These are phyloP conservation scores for Acipenser ruthenus DNA, from an alignment of 2,797 vertebrate genomes.

Conservation along the genomic window DNA sequence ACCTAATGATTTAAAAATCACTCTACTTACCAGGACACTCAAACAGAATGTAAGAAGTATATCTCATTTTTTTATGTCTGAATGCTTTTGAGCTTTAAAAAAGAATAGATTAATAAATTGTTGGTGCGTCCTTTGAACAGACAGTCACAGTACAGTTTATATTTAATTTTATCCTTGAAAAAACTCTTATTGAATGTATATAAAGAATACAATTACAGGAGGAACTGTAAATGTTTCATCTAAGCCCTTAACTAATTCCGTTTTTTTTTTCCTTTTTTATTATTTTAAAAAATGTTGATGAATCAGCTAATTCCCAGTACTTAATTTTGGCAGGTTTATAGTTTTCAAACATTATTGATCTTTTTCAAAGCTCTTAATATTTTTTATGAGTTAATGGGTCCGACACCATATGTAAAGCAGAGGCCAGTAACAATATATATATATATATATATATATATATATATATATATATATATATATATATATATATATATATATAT, in stretches of 20 bases:
- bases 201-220: slow-evolving; percentile 20
- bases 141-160: background rate
- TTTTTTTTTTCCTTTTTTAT: background rate
- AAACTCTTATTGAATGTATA: slow-evolving; percentile 8
- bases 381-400: slow-evolving; percentile 11
- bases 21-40: too few species aligned
- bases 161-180: background rate
- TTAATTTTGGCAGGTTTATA: slow-evolving; percentile 20
- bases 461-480: too few species aligned
- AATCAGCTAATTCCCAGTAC: slow-evolving; percentile 23
- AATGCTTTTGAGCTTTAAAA: too few species aligned
- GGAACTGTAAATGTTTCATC: slow-evolving; percentile 21
- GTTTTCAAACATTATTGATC: slow-evolving; percentile 24
- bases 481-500: too few species aligned
- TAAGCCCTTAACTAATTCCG: slow-evolving; percentile 28
- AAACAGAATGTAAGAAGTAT: too few species aligned
- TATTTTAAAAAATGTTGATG: slow-evolving; percentile 14
- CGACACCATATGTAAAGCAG: slow-evolving; percentile 5
- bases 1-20: too few species aligned
- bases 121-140: too few species aligned
- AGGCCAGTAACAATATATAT: slow-evolving; percentile 3
- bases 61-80: too few species aligned
- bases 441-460: too few species aligned
- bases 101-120: too few species aligned
- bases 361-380: slow-evolving; percentile 11